Evolutionary conservation across 2,888 invertebrate species (phyloP), one percentile per base, ranked within the genome.

Genomic region (Dusona sp.): DNA sequence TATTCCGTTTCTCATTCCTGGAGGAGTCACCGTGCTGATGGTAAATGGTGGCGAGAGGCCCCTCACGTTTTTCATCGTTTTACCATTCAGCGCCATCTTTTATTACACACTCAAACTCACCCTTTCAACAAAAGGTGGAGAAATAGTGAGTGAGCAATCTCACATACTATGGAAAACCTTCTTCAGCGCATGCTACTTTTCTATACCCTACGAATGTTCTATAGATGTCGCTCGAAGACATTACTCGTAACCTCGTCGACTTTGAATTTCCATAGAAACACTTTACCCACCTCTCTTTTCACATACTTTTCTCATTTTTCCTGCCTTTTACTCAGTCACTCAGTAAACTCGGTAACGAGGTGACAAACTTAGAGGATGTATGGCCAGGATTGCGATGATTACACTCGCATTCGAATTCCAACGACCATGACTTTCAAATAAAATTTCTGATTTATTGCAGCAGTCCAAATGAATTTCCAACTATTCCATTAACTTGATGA

Each of bases 221-320:
- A 81, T 72, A 84, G 48, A 61, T 42, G 84, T 83, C 61, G 86
- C 84, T 79, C 72, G 86, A 87, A 88, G 89, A 91, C 91, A 92
- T 92, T 92, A 91, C 91, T 73, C 81, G 79, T 48, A 61, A 68
- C 22, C 67, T 33, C 81, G 65, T 51, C 45, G 36, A 67, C 90
- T 89, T 85, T 89, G 85, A 90, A 92, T 93, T 93, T 93, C 91
- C 92, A 91, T 91, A 90, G 92, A 90, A 92, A 92, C 90, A 90
- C 90, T 91, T 91, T 89, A 87, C 88, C 81, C 83, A 73, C 79
- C 25, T 67, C 64, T 48, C 70, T 70, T 54, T 33, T 75, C n/a
- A 19, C 57, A 64, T 79, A 9, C 65, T 73, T 42, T 64, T 33
- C 67, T 54, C 54, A 81, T 82, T 73, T 70, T 38, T 75, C 74